Conservation (phyloP, 1,140 invertebrate species). For the Drosophila quadrilineata region DNA sequence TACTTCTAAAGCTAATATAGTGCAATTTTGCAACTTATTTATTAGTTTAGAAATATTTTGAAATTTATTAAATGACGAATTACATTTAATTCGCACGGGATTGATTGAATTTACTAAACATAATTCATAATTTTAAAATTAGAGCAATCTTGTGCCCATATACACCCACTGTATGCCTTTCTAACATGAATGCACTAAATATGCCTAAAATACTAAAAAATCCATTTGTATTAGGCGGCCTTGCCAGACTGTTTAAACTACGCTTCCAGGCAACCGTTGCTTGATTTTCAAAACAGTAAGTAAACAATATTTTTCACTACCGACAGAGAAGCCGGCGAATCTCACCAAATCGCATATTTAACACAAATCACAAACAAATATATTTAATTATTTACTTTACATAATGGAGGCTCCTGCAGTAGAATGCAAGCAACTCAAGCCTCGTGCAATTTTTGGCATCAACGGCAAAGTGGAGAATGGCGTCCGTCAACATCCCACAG, state of each 20-base stretch:
- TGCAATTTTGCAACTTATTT: too few relatives aligned
- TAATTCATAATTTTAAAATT: too few relatives aligned
- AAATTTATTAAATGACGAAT: too few relatives aligned
- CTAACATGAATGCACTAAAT: not conserved
- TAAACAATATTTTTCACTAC: conserved; percentile 23
- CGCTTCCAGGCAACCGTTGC: conserved; percentile 56
- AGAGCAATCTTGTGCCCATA: too few relatives aligned
- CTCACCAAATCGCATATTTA: too few relatives aligned
- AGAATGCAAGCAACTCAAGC: conserved; percentile 82
- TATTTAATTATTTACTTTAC: conserved; percentile 31
- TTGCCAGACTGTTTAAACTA: conserved; percentile 25
- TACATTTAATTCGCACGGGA: too few relatives aligned
- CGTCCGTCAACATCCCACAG: conserved; percentile 88
- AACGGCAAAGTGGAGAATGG: conserved; percentile 87
- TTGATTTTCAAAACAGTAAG: conserved; percentile 54
- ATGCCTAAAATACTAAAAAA: not conserved
- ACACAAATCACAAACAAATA: conserved; percentile 11
- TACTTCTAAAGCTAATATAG: too few relatives aligned
- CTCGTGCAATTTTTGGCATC: conserved; percentile 87
- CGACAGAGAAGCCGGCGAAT: conserved; percentile 17
- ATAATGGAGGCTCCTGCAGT: conserved; percentile 16
- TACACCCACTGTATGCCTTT: too few relatives aligned
- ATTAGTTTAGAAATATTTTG: too few relatives aligned
- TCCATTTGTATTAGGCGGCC: not conserved
- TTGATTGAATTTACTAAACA: too few relatives aligned